Evolutionary conservation across 1,140 invertebrate genomes (phyloP).

Genomic region (Hormaphis cornu): DNA sequence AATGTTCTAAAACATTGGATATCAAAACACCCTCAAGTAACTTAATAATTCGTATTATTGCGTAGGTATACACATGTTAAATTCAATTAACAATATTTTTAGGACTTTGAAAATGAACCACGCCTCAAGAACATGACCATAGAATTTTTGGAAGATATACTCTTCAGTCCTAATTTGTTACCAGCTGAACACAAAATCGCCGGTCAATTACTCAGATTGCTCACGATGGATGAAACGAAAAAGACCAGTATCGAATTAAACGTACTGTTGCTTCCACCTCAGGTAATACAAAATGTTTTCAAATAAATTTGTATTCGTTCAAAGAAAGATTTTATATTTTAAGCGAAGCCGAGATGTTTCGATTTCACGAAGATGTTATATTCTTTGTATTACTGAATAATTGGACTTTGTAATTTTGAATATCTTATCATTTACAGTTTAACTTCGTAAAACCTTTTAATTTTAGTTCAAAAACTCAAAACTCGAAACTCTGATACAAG

Average conservation of each 20-base stretch:
- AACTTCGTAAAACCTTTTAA: no score
- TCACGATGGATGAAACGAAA: conserved; percentile 62
- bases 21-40: conserved; percentile 54
- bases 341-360: no score
- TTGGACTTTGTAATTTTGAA: no score
- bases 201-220: conserved; percentile 63
- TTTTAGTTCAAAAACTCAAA: no score
- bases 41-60: background rate
- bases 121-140: conserved; percentile 67
- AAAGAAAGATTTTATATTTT: no score
- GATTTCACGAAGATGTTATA: no score
- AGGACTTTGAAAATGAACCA: conserved; percentile 76
- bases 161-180: conserved; percentile 71
- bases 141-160: conserved; percentile 81
- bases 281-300: conserved; percentile 55
- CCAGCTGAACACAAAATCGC: conserved; percentile 85
- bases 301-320: no score
- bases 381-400: no score
- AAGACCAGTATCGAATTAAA: conserved; percentile 58
- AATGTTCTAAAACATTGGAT: conserved; percentile 77
- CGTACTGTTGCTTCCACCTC: conserved; percentile 58
- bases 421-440: no score
- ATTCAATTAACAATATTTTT: conserved; percentile 34
- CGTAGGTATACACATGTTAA: background rate
- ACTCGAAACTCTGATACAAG: no score